A percentile compares a stretch with the other conserved stretches of the same genome.
Conservation (phyloP, 2,888 invertebrate species). For the Rapana venosa region DNA sequence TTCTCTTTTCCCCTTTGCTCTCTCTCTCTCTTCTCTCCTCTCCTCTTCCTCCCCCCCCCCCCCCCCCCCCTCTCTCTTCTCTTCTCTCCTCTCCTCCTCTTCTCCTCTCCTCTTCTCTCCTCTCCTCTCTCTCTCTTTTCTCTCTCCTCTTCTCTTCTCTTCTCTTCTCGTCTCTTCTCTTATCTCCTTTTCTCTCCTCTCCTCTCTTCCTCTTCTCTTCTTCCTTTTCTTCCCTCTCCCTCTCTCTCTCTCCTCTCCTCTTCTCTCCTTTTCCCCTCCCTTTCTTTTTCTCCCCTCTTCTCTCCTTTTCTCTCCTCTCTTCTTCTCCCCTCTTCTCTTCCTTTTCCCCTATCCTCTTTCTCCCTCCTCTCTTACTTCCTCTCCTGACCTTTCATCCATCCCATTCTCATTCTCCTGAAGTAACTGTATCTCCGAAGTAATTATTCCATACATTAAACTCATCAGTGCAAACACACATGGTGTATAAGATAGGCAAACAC, state of each 20-base stretch:
- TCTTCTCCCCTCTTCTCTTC: too few relatives aligned
- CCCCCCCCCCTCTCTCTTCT: not conserved
- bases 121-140: too few relatives aligned
- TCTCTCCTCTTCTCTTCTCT: not conserved
- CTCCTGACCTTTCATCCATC: not conserved
- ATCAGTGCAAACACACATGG: not conserved
- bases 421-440: too few relatives aligned
- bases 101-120: too few relatives aligned
- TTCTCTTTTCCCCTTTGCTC: not conserved
- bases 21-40: not conserved
- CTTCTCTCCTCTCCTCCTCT: too few relatives aligned
- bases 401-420: too few relatives aligned
- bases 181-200: not conserved
- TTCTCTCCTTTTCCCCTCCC: not conserved
- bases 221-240: too few relatives aligned
- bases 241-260: not conserved
- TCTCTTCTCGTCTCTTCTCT: not conserved
- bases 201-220: too few relatives aligned
- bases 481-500: not conserved
- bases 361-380: not conserved
- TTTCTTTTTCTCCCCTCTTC: not conserved
- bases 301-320: too few relatives aligned
- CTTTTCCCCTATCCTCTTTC: too few relatives aligned
- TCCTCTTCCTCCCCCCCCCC: not conserved
- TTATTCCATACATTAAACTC: not conserved